These are phyloP conservation scores for Chironomus tentans DNA, from an alignment of 2,888 invertebrate species.

Conservation along the genomic window DNA sequence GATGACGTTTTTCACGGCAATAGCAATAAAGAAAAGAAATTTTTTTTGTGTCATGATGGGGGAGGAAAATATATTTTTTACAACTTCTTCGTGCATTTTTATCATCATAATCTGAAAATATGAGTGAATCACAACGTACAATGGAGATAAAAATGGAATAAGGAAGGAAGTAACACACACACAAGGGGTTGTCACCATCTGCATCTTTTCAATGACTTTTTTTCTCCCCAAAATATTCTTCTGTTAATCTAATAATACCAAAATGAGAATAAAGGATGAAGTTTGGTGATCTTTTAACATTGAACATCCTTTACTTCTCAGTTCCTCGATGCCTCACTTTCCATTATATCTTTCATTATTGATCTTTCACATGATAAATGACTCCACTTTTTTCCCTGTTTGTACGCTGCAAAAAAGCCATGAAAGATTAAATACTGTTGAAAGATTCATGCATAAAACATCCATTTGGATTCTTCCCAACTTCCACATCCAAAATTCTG, in stretches of 20 bases:
- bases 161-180: no score
- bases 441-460: conserved; percentile 20
- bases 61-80: not conserved
- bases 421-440: conserved; percentile 20
- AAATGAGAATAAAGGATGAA: no score
- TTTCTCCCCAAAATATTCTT: not conserved
- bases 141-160: no score
- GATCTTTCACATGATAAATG: conserved; percentile 1
- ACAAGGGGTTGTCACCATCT: not conserved
- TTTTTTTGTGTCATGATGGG: no score
- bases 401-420: not conserved
- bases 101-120: not conserved
- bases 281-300: not conserved
- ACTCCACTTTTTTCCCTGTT: not conserved
- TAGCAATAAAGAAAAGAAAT: no score
- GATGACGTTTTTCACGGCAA: no score
- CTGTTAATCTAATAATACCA: no score
- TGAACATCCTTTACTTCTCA: not conserved
- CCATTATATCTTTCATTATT: not conserved
- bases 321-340: not conserved
- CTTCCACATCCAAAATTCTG: no score
- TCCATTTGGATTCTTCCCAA: not conserved
- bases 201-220: not conserved
- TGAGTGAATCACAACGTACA: not conserved
- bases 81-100: not conserved